Conservation (phyloP, 2,797 vertebrate genomes). For the Etheostoma nigrum region DNA sequence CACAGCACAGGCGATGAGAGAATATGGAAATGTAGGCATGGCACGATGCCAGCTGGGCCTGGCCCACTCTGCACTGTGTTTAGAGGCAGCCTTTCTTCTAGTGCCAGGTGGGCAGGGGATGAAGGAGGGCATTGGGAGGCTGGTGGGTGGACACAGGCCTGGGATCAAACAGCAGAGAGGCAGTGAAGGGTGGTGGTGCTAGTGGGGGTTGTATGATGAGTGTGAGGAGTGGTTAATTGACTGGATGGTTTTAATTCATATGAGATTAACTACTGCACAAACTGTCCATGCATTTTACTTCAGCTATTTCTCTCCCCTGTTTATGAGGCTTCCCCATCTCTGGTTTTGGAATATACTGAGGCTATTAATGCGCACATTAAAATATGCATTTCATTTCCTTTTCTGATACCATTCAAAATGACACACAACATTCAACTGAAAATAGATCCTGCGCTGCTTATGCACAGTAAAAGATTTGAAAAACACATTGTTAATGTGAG, state of each 20-base stretch:
- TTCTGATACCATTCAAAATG: constrained; percentile 28
- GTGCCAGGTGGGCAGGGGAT: constrained; percentile 79
- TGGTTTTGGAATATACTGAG: constrained; percentile 42
- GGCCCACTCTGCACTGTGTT: constrained; percentile 71
- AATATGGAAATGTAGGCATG: constrained; percentile 76
- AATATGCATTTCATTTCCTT: constrained; percentile 58
- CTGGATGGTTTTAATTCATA: constrained; percentile 48
- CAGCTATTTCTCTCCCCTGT: constrained; percentile 4
- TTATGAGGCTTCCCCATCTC: constrained; percentile 44
- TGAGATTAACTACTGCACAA: constrained; percentile 49
- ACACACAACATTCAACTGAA: constrained; percentile 18
- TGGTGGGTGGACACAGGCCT: constrained; percentile 66
- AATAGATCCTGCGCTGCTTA: constrained; percentile 13
- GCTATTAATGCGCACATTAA: constrained; percentile 48
- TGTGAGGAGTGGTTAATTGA: constrained; percentile 46
- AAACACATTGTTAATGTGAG: constrained; percentile 22
- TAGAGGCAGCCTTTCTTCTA: constrained; percentile 78
- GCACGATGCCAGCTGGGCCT: constrained; percentile 67
- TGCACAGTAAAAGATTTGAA: constrained; percentile 3
- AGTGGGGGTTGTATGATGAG: constrained; percentile 36
- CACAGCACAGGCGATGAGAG: constrained; percentile 68
- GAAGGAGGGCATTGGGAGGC: constrained; percentile 54
- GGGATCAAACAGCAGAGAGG: constrained; percentile 59
- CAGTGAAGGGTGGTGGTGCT: constrained; percentile 48
- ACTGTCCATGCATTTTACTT: constrained; percentile 28